Base-by-base conservation (phyloP, 2,797 vertebrate species). In the Caiman crocodilus region DNA sequence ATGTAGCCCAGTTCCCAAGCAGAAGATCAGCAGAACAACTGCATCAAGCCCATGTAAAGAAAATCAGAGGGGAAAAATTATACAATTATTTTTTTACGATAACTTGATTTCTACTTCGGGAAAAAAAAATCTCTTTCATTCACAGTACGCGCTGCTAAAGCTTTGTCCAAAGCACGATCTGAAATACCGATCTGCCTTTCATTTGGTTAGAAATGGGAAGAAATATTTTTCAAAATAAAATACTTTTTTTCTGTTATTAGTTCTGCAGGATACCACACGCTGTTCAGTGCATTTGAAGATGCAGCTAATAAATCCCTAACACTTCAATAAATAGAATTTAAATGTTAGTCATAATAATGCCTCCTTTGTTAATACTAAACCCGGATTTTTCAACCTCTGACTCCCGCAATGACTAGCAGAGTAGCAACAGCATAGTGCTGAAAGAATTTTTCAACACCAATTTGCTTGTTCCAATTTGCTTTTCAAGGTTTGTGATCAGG, bases 401-500 rank as follows among this genome's bases (percentile, higher is more conserved):
- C 97, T 97, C 96, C 94, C 77, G 97, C 97, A 74, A 64, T 92
- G 96, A 92, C 95, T 35, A 82, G 94, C 94, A 94, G 93, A 97
- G 95, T 97, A 97, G 97, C 97, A 97, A 98, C 97, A 96, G 97
- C 97, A 15, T 61, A 95, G 98, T 91, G 97, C 96, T 97, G 96
- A 98, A 98, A 98, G 98, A 97, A 98, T 98, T 98, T 97, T 98
- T 98, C 98, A 98, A 96, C 97, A 97, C 97, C 96, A 97, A 98
- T 98, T 98, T 97, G 97, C 97, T 97, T 96, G 97, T 97, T 98
- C 97, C 97, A 98, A 98, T 98, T 98, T 98, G 97, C 98, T 98
- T 98, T 98, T 97, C 98, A 98, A 96, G 97, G 97, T 79, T 95
- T 94, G 96, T 92, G 97, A 94, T 97, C 96, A 95, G 95, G 96